Evolutionary conservation across 1,140 invertebrate genomes (phyloP), one percentile per base, ranked within the genome.

Genomic region (Zaprionus nigranus): DNA sequence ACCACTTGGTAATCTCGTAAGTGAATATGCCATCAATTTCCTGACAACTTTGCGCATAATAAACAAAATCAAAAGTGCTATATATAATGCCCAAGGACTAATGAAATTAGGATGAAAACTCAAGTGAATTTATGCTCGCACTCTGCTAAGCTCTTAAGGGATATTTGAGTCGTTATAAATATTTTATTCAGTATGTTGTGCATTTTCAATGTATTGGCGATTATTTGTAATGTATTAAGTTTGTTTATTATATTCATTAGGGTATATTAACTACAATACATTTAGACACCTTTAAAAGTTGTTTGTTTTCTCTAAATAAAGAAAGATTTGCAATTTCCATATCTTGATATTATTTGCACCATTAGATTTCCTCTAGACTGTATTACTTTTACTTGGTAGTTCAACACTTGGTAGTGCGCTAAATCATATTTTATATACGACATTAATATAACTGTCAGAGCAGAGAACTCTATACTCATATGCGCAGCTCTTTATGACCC

Each of bases 21-120:
- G 67, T 75, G 60, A 71, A 75, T 75, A 54, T 64, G 67, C 60
- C 67, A 70, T 63, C 59, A 69, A 75, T 75, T 58, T 75, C 40
- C 53, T 17, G 30, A 28, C 26, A 53, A 51, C 34, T 61, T 57
- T n/a, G 34, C 22, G 49, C 26, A 7, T 61, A 46, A 69, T 68
- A 74, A 74, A 74, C 66, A 60, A 61, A 60, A 58, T 58, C 26
- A 58, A 51, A 69, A 28, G 13, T 61, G 20, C 22, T 73, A 43
- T 5, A n/a, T 7, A 40, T 58, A 40, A 22, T 57, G 40, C 61
- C 26, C 13, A 20, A 26, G 46, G 12, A 30, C 43, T 49, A 72
- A 59, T 40, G 59, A 66, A 53, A 73, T 38, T 53, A 34, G 30
- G 65, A 2, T 13, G 17, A 58, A 34, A 38, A 3, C 13, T 9